Conservation (phyloP, 2,113 vertebrate genomes). For the Elgaria multicarinata region DNA sequence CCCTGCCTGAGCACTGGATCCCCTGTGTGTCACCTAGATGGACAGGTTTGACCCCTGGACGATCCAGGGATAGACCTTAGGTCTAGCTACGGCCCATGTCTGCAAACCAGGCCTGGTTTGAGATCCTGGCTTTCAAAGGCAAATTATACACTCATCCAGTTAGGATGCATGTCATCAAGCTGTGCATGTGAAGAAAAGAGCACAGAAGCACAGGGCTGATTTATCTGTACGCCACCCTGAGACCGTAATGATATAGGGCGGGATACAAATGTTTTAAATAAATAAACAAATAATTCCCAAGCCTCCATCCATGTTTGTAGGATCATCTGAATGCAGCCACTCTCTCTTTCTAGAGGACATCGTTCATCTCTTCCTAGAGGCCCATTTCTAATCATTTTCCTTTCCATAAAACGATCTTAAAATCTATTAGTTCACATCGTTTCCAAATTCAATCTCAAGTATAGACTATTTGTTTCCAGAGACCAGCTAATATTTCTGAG, state of each 20-base stretch:
- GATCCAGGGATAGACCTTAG: no score
- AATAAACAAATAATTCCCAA: no score
- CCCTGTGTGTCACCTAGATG: no score
- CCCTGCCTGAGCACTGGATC: no score
- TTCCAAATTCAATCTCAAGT: background rate
- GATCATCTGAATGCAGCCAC: background rate
- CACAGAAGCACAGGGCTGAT: background rate
- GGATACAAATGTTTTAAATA: no score
- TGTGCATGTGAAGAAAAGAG: background rate
- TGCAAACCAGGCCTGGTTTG: background rate
- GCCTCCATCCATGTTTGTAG: background rate
- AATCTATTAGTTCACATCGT: background rate
- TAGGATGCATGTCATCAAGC: background rate
- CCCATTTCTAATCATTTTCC: background rate
- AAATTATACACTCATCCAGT: background rate
- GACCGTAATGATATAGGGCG: no score
- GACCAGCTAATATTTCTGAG: background rate
- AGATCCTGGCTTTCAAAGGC: background rate
- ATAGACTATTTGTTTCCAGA: background rate
- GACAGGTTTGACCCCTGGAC: no score
- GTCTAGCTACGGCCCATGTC: no score
- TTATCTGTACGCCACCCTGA: no score
- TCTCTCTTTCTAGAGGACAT: background rate
- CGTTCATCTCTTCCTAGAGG: background rate
- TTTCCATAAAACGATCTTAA: fast-evolving